Conservation (phyloP, 2,888 invertebrate species). For the Criorhina ranunculi region DNA sequence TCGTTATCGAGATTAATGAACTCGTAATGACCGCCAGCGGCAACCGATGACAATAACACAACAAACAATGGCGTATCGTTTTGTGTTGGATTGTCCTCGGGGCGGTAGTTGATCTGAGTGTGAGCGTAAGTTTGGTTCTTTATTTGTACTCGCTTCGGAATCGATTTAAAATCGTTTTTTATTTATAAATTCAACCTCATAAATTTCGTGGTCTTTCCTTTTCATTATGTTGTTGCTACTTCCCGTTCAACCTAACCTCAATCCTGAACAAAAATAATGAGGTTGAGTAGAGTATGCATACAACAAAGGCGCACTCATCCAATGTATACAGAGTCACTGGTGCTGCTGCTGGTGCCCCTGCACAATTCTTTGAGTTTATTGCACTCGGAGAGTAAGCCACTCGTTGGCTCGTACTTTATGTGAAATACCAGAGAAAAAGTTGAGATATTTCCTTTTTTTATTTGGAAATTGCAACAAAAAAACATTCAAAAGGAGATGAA, state of each 20-base stretch:
- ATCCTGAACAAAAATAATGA: conserved; percentile 50
- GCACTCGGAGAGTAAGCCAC: conserved; percentile 54
- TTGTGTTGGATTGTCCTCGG: conserved; percentile 29
- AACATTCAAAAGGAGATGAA: background rate
- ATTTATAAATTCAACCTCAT: background rate
- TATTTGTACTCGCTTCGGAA: conserved; percentile 32
- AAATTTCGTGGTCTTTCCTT: conserved; percentile 4
- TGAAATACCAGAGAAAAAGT: conserved; percentile 44
- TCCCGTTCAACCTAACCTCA: conserved; percentile 58
- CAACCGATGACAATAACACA: conserved; percentile 57
- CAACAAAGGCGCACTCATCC: background rate
- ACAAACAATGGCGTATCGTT: background rate
- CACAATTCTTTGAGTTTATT: conserved; percentile 69
- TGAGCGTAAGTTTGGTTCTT: background rate
- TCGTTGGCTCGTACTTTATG: conserved; percentile 56
- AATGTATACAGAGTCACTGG: conserved; percentile 1
- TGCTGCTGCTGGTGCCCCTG: conserved; percentile 41
- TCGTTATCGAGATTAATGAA: conserved; percentile 69
- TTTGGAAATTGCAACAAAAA: conserved; percentile 45
- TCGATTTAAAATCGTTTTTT: conserved; percentile 38
- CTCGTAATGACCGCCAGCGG: conserved; percentile 62
- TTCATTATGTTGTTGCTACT: background rate
- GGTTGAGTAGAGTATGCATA: conserved; percentile 44
- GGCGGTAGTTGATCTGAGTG: conserved; percentile 42
- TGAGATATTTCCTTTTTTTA: conserved; percentile 33